Base-by-base conservation (phyloP, 92 coral and sea anemone genomes). In the Epizoanthus ramosus region DNA sequence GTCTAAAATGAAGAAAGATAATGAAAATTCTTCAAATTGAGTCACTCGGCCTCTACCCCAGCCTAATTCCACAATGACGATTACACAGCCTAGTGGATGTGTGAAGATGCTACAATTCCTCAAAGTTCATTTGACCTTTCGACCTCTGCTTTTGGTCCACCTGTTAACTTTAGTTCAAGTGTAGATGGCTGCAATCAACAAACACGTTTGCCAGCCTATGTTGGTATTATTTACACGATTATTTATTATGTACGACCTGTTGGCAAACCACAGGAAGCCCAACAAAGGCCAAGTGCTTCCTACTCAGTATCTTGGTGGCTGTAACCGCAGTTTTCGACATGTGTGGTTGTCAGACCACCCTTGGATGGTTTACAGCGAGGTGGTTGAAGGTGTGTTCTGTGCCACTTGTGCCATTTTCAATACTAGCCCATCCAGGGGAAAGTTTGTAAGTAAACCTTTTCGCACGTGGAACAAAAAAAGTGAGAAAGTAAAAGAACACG, bases 351-450 rank as follows among this genome's bases (percentile, higher is more conserved):
- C 72, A 81, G 63, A 81, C 74, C 68, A 81, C 63, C 77, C 39
- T 45, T 67, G 85, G 67, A 68, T 68, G 72, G 60, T 33, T 54
- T 81, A 81, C 85, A 68, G 86, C 56, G 57, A 21, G 50, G 57
- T 31, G 57, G 66, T 82, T 59, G 86, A 82, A 23, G 86, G 86
- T 73, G 79, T 82, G 56, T 82, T 82, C 76, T 82, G 86, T 57
- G 71, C 67, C 35, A 64, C 57, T 82, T 82, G 86, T 73, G 86
- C 76, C 68, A 31, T 70, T 54, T 82, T 82, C 86, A 70, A 80
- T 82, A 57, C 43, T 58, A 52, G 58, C 52, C 58, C 35, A 83
- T 65, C 76, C 19, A 83, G 73, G 70, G 65, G 86, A 47, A 65
- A 18, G 52, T 63, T 45, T 80, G 74, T 63, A 16, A 79, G 5